Evolutionary conservation across 1,140 invertebrate species (phyloP).

Genomic region (Drosophila triauraria): DNA sequence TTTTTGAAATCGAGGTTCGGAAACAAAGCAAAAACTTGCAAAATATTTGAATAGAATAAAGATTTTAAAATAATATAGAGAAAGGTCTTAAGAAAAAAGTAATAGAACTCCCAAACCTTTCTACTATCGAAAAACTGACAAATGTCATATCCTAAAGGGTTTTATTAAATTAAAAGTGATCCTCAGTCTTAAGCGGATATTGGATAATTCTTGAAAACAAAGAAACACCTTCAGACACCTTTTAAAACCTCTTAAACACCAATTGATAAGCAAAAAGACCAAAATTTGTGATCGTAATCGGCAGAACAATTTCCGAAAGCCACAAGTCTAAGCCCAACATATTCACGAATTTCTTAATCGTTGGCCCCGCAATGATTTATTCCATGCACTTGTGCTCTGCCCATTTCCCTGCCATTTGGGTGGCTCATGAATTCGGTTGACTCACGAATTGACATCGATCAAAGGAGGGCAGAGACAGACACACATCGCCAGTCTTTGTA

Average conservation of each 20-base stretch:
- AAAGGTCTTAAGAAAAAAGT: neutral
- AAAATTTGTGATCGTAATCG: conserved; percentile 1
- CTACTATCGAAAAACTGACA: no score
- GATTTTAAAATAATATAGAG: neutral
- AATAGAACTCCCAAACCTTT: no score
- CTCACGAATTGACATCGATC: conserved; percentile 77
- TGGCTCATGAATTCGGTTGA: conserved; percentile 41
- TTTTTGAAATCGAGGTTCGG: neutral
- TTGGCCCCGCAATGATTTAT: conserved; percentile 6
- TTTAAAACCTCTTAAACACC: neutral
- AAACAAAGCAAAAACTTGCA: neutral
- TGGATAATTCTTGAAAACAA: neutral
- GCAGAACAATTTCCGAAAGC: neutral
- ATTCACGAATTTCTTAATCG: conserved; percentile 22
- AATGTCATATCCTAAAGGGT: no score
- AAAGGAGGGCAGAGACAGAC: conserved; percentile 56
- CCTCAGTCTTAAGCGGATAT: neutral
- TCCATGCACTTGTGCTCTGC: conserved; percentile 22
- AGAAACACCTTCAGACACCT: neutral
- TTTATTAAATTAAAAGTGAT: neutral
- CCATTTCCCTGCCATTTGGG: conserved; percentile 1
- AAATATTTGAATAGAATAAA: neutral
- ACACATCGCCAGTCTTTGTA: conserved; percentile 50
- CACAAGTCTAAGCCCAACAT: neutral
- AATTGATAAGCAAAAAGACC: no score